Evolutionary conservation across 2,113 vertebrate species (phyloP), one percentile per base, ranked within the genome.

Genomic region (Callorhinus ursinus): DNA sequence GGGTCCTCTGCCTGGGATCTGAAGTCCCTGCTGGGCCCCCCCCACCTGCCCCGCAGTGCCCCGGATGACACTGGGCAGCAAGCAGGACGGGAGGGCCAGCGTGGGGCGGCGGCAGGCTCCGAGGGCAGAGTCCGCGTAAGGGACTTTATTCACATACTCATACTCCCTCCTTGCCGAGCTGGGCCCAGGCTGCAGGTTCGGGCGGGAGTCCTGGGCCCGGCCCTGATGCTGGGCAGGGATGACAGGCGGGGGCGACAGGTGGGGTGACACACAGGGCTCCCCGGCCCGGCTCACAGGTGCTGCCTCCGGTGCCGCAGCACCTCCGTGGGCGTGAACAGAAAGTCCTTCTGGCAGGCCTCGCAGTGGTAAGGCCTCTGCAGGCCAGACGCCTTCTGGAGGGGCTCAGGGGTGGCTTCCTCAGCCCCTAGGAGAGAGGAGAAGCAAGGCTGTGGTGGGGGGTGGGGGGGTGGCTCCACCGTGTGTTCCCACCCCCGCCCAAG

Each of bases 261-360:
- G 46, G 7, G 39, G 21, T 19, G 19, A 13, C 26, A 63, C 26
- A 11, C 14, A 1, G 63, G 63, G 63, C 28, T 31, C 63, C 14
- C 2, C 39, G 10, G 49, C 36, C 1, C 1, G 26, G 46, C 49
- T 97, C 92, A 98, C 33, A 8, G 1, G 6, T 99, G 99, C 98
- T 98, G 98, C 83, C 94, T 98, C 51, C 99, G 99, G 98, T 99
- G 99, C 85, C 99, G 99, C 33, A 99, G 99, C 96, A 99, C 99
- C 96, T 99, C 99, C 0, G 99, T 99, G 91, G 99, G 99, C 0
- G 99, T 99, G 92, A 99, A 98, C 11, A 90, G 97, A 72, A 99
- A 98, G 96, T 99, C 99, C 98, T 98, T 97, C 86, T 98, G 94
- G 84, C 99, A 99, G n/a, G 98, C 6, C 31, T 99, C 98, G 0